Evolutionary conservation across 2,113 vertebrate species (phyloP), one percentile per base, ranked within the genome.

Genomic region (Seriola quinqueradiata): DNA sequence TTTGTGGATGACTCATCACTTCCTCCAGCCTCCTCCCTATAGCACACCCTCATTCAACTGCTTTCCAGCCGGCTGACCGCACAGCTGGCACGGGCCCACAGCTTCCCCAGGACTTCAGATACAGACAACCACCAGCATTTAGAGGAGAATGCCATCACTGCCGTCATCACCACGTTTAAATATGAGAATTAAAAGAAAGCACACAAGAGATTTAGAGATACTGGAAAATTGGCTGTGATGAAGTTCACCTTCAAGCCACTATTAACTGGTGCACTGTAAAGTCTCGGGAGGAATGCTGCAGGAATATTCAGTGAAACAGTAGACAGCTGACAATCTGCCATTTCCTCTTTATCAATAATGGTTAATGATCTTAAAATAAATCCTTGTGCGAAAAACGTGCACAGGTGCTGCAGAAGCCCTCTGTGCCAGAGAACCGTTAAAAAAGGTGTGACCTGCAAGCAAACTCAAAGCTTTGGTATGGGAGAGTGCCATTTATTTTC

Each of bases 1-100:
- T 92, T 89, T 87, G 85, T 58, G 66, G 85, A 94, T 95, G 94
- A 95, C 88, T 95, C 95, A 95, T 87, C 90, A 82, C 85, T 83
- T 89, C 89, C 82, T 85, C 73, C 80, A 72, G 65, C 86, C 81
- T 80, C 76, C 88, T 86, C 84, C 77, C 76, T 61, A 48, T 61
- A 54, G 1, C 57, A 70, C 77, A 52, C 83, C 75, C 77, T 63
- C 64, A 58, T 58, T 87, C 70, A 78, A 77, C 77, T 85, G 87
- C 75, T 87, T 76, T 78, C 81, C 55, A 88, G 73, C 65, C 44
- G 28, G 70, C 77, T 90, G 89, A 91, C 89, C 83, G 21, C 86
- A 89, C 82, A 85, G 82, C 84, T 89, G 87, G 80, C 85, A 79
- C 21, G 16, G 85, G 71, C 68, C 69, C 83, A 70, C 79, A 25